Evolutionary conservation across 1,140 invertebrate genomes (phyloP).

Genomic region (Brachionus koreanus): DNA sequence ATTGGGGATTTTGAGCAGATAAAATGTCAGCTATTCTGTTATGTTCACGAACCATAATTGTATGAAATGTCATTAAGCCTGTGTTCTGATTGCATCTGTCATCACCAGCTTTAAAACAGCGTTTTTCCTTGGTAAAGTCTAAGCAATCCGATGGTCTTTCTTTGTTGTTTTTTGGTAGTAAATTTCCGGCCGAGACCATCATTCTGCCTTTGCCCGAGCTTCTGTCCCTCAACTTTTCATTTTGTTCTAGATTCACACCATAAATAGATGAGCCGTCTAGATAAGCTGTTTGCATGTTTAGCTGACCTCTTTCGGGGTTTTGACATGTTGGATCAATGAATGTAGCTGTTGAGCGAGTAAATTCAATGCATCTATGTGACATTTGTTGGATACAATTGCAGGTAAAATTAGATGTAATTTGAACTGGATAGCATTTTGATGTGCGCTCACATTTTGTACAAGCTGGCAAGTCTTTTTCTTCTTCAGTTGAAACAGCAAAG

Average conservation of each 20-base stretch:
- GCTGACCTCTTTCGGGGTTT: conserved; percentile 61
- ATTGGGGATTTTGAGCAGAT: conserved; percentile 78
- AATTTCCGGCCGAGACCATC: neutral
- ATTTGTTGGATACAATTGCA: conserved; percentile 39
- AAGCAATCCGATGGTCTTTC: conserved; percentile 29
- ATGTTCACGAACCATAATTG: conserved; percentile 91
- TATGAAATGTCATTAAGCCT: conserved; percentile 90
- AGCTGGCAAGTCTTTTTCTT: neutral
- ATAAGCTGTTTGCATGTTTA: conserved; percentile 75
- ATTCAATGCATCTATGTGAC: conserved; percentile 27
- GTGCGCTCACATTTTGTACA: conserved; percentile 5
- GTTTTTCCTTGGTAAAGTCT: conserved; percentile 32
- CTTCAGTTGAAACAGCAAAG: conserved; percentile 45
- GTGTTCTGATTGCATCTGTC: conserved; percentile 78
- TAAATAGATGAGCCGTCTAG: conserved; percentile 80
- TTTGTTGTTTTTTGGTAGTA: conserved; percentile 73
- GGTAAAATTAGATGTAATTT: neutral
- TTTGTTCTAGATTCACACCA: conserved; percentile 57
- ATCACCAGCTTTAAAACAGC: conserved; percentile 65
- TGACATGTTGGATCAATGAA: neutral
- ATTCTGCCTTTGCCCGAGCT: neutral
- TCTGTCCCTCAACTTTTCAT: conserved; percentile 4
- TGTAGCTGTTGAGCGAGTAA: conserved; percentile 1
- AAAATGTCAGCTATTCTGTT: conserved; percentile 80
- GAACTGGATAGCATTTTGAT: conserved; percentile 2